phyloP scores from a whole-genome alignment of 2,113 vertebrate species.

The Pseudonaja textilis region DNA sequence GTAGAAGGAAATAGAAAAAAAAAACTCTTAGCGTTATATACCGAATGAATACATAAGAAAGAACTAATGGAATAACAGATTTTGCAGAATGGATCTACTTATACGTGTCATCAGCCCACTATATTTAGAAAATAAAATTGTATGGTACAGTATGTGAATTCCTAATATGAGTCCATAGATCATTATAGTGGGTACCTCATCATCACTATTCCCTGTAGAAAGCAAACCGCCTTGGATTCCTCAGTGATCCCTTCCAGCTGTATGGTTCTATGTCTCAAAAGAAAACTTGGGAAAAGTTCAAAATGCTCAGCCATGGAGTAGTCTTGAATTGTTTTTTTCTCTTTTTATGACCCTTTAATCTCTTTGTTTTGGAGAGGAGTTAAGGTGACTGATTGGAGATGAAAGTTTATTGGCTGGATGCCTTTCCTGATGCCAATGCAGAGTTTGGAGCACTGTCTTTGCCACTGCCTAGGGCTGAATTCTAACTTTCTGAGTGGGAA shows the following conservation, averaged over 20 bases:
- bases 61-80: background rate
- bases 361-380: background rate
- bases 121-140: background rate
- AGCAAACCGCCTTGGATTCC: background rate
- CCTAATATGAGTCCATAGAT: background rate
- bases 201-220: background rate
- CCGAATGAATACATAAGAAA: background rate
- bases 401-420: background rate
- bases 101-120: background rate
- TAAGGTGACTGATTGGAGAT: background rate
- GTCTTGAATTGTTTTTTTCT: background rate
- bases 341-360: background rate
- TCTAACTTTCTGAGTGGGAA: background rate
- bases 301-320: background rate
- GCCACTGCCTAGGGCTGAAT: background rate
- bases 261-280: background rate
- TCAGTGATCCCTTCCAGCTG: background rate
- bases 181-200: background rate
- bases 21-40: background rate
- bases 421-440: background rate
- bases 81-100: background rate
- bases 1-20: background rate
- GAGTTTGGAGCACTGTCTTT: background rate
- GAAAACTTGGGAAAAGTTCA: background rate
- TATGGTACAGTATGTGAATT: background rate